Evolutionary conservation across 2,113 vertebrate species (phyloP), one percentile per base, ranked within the genome.

Genomic region (Hystrix cristata): DNA sequence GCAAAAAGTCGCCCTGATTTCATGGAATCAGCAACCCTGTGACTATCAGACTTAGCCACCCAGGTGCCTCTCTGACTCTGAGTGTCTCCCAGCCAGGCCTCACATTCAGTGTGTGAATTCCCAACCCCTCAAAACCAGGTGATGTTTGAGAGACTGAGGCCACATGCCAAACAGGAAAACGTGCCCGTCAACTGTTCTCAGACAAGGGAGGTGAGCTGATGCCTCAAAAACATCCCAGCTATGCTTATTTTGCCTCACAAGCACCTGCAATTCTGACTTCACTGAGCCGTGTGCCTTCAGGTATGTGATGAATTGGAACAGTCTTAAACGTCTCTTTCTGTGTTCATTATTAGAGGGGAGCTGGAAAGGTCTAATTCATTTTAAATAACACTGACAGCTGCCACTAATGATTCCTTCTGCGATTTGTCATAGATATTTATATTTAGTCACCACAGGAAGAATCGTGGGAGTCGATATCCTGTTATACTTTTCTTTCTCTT

Each of bases 331-430:
- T 95, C 96, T 97, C 96, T 96, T 96, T 97, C 96, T 84, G 97
- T 72, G 67, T 96, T 96, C 97, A 82, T 96, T 91, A 96, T 95
- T 93, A 67, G 91, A 80, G 43, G 55, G 51, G 91, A 95, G 89
- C 0, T 57, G 78, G 95, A 93, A 92, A 72, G 90, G 93, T 72
- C 97, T 98, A 78, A 95, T 97, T 95, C 98, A 94, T 96, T 97
- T 95, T 85, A 96, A 98, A 96, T 51, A 79, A 92, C 87, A 91
- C 95, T 96, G 98, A 98, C 97, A 98, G 97, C 98, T 97, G 98
- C 96, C 98, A 97, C 88, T 92, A 97, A 93, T 53, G 83, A 89
- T 90, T 94, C 94, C 97, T 94, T 23, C 90, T 84, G 94, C 1
- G 92, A 89, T 96, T 88, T 97, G 97, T 97, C 97, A 97, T 0